Conservation (phyloP, 2,113 vertebrate genomes). For the Cariama cristata region DNA sequence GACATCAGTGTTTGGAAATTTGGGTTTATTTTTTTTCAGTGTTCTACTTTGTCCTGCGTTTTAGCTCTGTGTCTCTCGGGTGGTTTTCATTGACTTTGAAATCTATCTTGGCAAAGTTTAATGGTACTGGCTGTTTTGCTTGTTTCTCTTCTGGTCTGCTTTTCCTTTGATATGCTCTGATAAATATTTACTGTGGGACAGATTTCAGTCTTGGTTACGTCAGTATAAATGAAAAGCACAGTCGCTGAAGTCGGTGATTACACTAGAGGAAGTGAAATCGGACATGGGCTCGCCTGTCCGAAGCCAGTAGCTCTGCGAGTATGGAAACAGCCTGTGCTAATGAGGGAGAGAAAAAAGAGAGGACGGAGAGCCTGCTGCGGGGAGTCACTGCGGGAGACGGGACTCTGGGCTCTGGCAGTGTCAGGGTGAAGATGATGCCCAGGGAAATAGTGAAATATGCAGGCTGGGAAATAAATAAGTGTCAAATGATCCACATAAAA, state of each 20-base stretch:
- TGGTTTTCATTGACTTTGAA: constrained; percentile 31
- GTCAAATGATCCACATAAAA: not conserved
- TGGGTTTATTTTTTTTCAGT: not conserved
- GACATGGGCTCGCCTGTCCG: not conserved
- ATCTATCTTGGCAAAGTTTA: constrained; percentile 38
- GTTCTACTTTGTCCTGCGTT: not conserved
- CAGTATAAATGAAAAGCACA: not conserved
- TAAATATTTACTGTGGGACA: constrained; percentile 50
- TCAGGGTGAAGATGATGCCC: not conserved
- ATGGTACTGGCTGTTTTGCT: not conserved
- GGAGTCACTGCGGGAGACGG: not conserved
- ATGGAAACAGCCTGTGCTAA: not conserved
- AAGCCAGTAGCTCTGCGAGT: not conserved
- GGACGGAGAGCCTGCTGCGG: not conserved
- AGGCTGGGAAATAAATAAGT: not conserved
- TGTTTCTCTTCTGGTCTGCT: constrained; percentile 31
- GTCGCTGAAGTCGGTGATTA: not conserved
- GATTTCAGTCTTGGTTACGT: constrained; percentile 30
- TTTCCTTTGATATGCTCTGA: constrained; percentile 27
- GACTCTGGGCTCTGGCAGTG: not conserved
- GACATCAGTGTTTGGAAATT: not conserved
- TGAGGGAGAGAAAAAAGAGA: not conserved
- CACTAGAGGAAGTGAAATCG: not conserved
- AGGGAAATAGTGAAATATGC: not conserved
- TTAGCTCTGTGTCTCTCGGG: not conserved